Evolutionary conservation across 2,113 vertebrate genomes (phyloP).

Genomic region (Tapirus terrestris): DNA sequence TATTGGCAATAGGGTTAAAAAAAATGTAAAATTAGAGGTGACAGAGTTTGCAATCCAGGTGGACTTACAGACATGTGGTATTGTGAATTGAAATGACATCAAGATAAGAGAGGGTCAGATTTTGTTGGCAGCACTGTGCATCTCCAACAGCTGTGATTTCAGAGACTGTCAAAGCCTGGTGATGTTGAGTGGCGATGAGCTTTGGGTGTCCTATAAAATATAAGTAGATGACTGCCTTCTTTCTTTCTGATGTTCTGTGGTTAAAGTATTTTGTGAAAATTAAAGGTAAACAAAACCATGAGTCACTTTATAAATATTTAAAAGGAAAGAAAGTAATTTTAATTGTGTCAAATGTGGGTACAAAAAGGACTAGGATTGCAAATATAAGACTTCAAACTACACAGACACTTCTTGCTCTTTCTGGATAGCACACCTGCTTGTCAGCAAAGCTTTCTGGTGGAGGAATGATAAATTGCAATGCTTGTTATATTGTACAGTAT

Average conservation of each 20-base stretch:
- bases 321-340: not conserved
- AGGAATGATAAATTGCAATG: not conserved
- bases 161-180: not conserved
- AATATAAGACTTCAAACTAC: not conserved
- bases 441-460: not conserved
- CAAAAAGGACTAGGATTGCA: not conserved
- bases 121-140: not conserved
- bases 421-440: not conserved
- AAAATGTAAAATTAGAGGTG: not conserved
- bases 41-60: not conserved
- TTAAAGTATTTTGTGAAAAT: slow-evolving; percentile 29
- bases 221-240: not conserved
- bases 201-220: not conserved
- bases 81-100: not conserved
- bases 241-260: not conserved
- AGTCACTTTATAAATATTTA: not conserved
- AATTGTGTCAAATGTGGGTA: not conserved
- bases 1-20: not conserved
- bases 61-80: not conserved
- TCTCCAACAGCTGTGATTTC: not conserved
- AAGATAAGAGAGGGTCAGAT: not conserved
- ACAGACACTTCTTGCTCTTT: not conserved
- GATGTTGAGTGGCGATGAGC: not conserved
- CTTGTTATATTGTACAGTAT: not conserved
- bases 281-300: not conserved